Evolutionary conservation across 2,797 vertebrate genomes (phyloP), one percentile per base, ranked within the genome.

Genomic region (Microctenopoma lineatum): DNA sequence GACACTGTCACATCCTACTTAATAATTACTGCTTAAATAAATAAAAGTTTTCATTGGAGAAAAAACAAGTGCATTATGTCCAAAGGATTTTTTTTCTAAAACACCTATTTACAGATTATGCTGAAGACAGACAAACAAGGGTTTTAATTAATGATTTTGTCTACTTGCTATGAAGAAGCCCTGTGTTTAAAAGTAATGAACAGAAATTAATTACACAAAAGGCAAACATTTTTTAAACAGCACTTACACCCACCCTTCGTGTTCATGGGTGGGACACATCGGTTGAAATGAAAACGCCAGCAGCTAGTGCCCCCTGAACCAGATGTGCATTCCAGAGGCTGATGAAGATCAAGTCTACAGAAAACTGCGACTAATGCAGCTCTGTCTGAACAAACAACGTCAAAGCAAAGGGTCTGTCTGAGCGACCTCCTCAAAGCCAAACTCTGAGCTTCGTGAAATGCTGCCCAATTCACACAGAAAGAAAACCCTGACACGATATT

Each of bases 91-190:
- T 85, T 86, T 75, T 67, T 86, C 87, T 75, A 57, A 85, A 87
- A 90, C 82, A 89, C 84, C 84, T 90, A 92, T 91, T 85, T 90
- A 93, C 89, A 92, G 77, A 66, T 87, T 85, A 89, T 75, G 84
- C 74, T 76, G 75, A 83, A 85, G 74, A 89, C 75, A 73, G 65
- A 85, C 75, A 84, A 83, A 86, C 75, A 62, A 75, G 69, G 41
- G 66, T 80, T 83, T 79, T 36, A 82, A 77, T 79, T 59, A 48
- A 79, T 38, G 71, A 70, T 46, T 16, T 59, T 63, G 68, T 61
- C 71, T 77, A 76, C 72, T 80, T 61, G 66, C 67, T 21, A 46
- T 66, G 69, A 60, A 77, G 73, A 85, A 75, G 32, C 78, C 74
- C 71, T 12, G 44, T 68, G 54, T 66, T 57, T 75, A 45, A 75